Percentiles rank a stretch among this genome's conserved stretches.
These are phyloP conservation scores for Perodicticus potto DNA, from an alignment of 2,797 vertebrate species.

Conservation along the genomic window DNA sequence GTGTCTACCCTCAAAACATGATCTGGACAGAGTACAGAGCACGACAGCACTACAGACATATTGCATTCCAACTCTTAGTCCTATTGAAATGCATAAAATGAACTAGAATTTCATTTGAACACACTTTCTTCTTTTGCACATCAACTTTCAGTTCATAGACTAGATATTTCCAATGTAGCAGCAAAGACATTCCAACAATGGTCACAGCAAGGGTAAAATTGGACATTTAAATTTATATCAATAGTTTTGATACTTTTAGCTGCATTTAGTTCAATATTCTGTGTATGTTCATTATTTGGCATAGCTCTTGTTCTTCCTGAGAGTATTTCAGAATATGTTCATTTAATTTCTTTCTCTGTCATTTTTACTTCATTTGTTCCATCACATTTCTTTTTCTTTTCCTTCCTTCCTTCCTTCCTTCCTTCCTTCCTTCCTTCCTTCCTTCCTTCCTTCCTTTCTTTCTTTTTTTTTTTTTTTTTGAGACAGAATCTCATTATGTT, in stretches of 20 bases:
- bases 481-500: too few relatives aligned
- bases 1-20: background rate
- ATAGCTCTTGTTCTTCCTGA: background rate
- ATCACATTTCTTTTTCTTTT: slow-evolving; percentile 59
- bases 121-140: background rate
- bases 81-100: background rate
- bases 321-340: slow-evolving; percentile 49
- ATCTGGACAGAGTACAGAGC: background rate
- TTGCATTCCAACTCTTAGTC: background rate
- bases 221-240: slow-evolving; percentile 28
- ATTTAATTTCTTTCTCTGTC: slow-evolving; percentile 55
- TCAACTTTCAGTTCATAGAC: background rate
- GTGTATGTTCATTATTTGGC: slow-evolving; percentile 46
- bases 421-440: too few relatives aligned
- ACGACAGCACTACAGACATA: background rate
- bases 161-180: background rate
- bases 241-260: slow-evolving; percentile 47
- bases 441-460: too few relatives aligned
- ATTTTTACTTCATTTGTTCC: slow-evolving; percentile 73
- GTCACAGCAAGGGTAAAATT: background rate
- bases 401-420: too few relatives aligned
- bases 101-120: background rate
- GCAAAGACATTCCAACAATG: background rate
- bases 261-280: slow-evolving; percentile 12
- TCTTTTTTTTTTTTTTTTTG: too few relatives aligned